Evolutionary conservation across 2,888 invertebrate genomes (phyloP).

Genomic region (Zaprionus bogoriensis): DNA sequence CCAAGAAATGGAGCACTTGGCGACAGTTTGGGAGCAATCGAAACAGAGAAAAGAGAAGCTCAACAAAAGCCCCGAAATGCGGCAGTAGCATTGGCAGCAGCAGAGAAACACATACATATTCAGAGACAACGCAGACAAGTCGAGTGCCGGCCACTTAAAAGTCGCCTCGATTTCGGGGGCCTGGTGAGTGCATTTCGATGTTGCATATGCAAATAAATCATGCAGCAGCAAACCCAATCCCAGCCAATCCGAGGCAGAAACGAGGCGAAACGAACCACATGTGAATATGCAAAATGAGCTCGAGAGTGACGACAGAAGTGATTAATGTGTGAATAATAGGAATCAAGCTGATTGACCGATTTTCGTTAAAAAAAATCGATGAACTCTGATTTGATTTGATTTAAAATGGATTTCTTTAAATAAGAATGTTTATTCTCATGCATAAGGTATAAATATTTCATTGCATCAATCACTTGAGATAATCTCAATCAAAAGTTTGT

Average conservation of each 20-base stretch:
- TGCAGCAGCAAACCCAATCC: slow-evolving; percentile 23
- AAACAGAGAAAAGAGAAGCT: too few relatives aligned
- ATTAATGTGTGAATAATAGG: slow-evolving; percentile 5
- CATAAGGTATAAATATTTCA: too few relatives aligned
- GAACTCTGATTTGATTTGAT: too few relatives aligned
- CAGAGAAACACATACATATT: slow-evolving; percentile 8
- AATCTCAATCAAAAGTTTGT: too few relatives aligned
- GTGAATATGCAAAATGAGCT: slow-evolving; percentile 29
- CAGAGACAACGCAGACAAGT: slow-evolving; percentile 27
- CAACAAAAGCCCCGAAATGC: too few relatives aligned
- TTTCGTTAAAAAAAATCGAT: not conserved
- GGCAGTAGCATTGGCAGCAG: slow-evolving; percentile 8
- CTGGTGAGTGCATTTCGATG: slow-evolving; percentile 73
- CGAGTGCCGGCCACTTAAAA: slow-evolving; percentile 69
- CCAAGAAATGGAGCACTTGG: slow-evolving; percentile 70
- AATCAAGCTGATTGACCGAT: not conserved
- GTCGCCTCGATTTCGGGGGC: slow-evolving; percentile 45
- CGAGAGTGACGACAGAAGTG: not conserved
- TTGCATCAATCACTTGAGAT: too few relatives aligned
- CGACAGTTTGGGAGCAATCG: slow-evolving; percentile 55
- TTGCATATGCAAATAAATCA: slow-evolving; percentile 77
- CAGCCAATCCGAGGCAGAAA: slow-evolving; percentile 14
- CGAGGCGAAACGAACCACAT: slow-evolving; percentile 15
- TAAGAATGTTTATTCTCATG: too few relatives aligned
- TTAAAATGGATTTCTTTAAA: too few relatives aligned